Base-by-base conservation (phyloP, 2,888 invertebrate genomes). In the Hyposoter dolosus region DNA sequence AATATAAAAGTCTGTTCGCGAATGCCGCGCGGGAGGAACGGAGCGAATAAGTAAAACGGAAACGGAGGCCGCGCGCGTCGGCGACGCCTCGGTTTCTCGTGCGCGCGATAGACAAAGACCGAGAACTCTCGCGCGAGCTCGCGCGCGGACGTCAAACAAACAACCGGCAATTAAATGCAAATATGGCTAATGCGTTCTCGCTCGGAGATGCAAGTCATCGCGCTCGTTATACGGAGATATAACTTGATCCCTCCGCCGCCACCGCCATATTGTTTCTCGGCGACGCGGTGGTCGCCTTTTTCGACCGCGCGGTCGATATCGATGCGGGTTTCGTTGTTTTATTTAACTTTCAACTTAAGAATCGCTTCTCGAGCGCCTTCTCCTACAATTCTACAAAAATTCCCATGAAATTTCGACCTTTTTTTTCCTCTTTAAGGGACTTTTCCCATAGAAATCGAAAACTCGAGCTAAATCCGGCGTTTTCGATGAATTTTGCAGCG, bases 151-250 rank as follows among this genome's bases (percentile, higher is more conserved):
- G 87, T 93, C 93, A 92, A 93, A 93, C 93, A 93, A 93, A 93
- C 93, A 93, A 93, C 93, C 93, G 92, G 91, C 93, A 93, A 93
- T 93, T 93, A 93, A 93, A 93, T 93, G 93, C 93, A 93, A 93
- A 93, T 93, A 93, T 90, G 91, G 92, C 93, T 93, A 93, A 93
- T 93, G 93, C 93, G 93, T 93, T 93, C 92, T 91, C 92, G 90
- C 90, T 89, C 90, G 89, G 89, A 92, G 90, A 90, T 93, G 93
- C 93, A 93, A 93, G 93, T 93, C 93, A 93, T 89, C 90, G 85
- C 87, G 91, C 91, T 92, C 93, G 91, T 93, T 93, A 92, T 91
- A 91, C 91, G 80, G 88, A 92, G 92, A 92, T 81, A 80, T 78
- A 80, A 50, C 72, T 72, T 43, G 43, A 65, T 81, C 71, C 76